Percentiles rank a stretch among this genome's conserved stretches.
phyloP scores from a whole-genome alignment of 2,113 vertebrate species.

The Carassius gibelio region DNA sequence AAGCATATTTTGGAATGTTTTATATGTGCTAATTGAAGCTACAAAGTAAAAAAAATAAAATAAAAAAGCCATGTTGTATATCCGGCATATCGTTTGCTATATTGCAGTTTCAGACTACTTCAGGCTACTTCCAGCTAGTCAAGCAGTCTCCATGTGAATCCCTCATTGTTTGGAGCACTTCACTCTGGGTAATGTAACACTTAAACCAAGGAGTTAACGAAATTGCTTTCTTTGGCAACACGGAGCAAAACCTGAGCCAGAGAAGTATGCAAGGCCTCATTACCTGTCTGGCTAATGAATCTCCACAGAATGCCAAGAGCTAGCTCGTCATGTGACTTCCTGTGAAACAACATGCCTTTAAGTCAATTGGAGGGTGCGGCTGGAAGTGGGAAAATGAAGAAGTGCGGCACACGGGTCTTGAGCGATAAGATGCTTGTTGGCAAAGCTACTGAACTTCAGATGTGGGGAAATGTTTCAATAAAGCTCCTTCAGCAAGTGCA shows the following conservation, averaged over 20 bases:
- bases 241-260: background rate
- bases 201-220: background rate
- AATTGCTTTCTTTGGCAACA: constrained; percentile 18
- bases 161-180: constrained; percentile 22
- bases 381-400: background rate
- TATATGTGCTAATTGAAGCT: background rate
- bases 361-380: background rate
- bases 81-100: background rate
- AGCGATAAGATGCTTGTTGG: constrained; percentile 9
- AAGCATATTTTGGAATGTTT: background rate
- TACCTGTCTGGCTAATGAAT: constrained; percentile 17
- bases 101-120: background rate
- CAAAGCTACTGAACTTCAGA: background rate
- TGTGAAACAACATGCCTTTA: constrained; percentile 27
- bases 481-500: background rate
- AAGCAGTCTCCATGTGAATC: background rate
- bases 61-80: background rate
- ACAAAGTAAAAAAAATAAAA: background rate
- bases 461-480: background rate
- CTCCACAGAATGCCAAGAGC: constrained; percentile 11
- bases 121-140: background rate
- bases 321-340: constrained; percentile 19
- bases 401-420: background rate
- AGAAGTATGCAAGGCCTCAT: background rate
- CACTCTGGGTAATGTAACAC: background rate